phyloP scores from a whole-genome alignment of 2,113 vertebrate species.

The Cygnus atratus region DNA sequence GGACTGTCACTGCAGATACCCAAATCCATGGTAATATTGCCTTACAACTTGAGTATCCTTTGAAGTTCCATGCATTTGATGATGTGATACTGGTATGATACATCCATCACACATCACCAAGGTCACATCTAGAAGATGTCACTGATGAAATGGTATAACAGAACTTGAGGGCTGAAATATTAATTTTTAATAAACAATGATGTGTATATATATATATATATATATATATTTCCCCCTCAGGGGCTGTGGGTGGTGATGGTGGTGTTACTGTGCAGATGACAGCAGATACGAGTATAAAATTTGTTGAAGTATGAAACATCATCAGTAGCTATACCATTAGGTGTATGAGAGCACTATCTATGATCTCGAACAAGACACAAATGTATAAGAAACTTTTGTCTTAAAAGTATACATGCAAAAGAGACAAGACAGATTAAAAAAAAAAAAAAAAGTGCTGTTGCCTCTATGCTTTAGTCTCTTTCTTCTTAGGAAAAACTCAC shows the following conservation, averaged over 20 bases:
- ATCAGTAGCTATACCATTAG: not conserved
- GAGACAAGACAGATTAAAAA: not conserved
- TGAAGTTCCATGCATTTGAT: not conserved
- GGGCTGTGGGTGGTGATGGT: no score
- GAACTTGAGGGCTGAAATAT: not conserved
- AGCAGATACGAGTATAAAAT: not conserved
- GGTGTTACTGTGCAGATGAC: not conserved
- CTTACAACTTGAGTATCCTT: not conserved
- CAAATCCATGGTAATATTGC: not conserved
- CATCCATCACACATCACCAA: not conserved
- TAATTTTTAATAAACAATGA: not conserved
- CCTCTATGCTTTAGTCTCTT: not conserved
- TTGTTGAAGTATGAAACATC: not conserved
- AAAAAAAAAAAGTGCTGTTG: not conserved
- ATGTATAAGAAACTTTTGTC: not conserved
- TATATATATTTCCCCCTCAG: no score
- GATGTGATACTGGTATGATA: fast-evolving
- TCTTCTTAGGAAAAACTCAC: not conserved
- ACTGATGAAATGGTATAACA: not conserved
- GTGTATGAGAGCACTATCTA: not conserved
- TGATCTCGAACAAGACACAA: not conserved
- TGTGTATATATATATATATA: no score
- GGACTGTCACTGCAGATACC: not conserved
- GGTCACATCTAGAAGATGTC: not conserved
- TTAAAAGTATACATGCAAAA: not conserved